Base-by-base conservation (phyloP, 2,888 invertebrate genomes). In the Charanyca ferruginea region DNA sequence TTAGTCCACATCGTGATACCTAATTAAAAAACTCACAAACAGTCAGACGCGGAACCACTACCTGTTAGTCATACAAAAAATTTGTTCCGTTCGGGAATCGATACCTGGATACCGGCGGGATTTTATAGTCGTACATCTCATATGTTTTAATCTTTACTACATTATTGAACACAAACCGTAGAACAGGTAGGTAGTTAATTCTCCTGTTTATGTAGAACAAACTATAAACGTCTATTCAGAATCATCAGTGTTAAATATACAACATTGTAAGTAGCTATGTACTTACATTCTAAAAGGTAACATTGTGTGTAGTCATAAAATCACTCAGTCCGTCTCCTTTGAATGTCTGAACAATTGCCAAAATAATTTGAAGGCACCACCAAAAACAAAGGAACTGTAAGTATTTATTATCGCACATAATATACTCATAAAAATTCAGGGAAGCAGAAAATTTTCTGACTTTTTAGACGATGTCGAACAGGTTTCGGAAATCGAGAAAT, bases 401-500 rank as follows among this genome's bases (percentile, higher is more conserved):
- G 81, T 81, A 87, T 86, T 87, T 83, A 85, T 85, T 86, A 88
- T 82, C 80, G 80, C 81, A 81, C 83, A 86, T 88, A 85, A 87
- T 83, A 82, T 83, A 84, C 82, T 79, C 86, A 89, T 90, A 91
- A 91, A 91, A 91, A 92, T 90, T 88, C 91, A 91, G 85, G 90
- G 87, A 87, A 87, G 89, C 89, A 86, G 86, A 90, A 91, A 89
- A 90, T 89, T 88, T 81, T 88, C 86, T 84, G 85, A 87, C 85
- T 85, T 91, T 92, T 94, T 93, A 92, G 91, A 86, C 87, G 87
- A 87, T 87, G 91, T 90, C 90, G 92, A 91, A 93, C 91, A 91
- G 81, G 90, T 89, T 91, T 93, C 90, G 91, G 91, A 93, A 92
- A 94, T 91, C 91, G 90, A 89, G 90, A 90, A 92, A 91, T 88